phyloP scores from a whole-genome alignment of 1,140 invertebrate genomes.

The Drosophila mojavensis region DNA sequence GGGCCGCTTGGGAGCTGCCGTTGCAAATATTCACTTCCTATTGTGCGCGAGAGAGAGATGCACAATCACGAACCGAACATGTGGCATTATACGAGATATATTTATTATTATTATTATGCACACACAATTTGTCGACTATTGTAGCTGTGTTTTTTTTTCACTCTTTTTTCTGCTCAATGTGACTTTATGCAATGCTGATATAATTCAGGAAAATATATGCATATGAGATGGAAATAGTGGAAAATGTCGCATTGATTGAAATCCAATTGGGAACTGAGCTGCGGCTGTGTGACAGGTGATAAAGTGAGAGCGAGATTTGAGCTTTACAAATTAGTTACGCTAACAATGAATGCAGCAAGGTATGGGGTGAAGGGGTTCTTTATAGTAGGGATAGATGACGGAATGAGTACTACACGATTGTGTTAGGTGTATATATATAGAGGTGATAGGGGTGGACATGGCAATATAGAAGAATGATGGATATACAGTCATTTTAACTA shows the following conservation, averaged over 20 bases:
- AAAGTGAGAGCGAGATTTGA: not conserved
- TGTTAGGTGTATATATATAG: too few relatives aligned
- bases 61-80: conserved; percentile 56
- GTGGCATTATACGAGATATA: conserved; percentile 45
- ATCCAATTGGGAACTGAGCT: not conserved
- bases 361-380: not conserved
- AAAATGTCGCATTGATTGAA: conserved; percentile 27
- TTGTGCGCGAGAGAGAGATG: conserved; percentile 19
- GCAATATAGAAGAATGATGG: too few relatives aligned
- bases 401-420: too few relatives aligned
- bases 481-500: too few relatives aligned
- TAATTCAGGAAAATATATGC: conserved; percentile 29
- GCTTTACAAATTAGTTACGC: not conserved
- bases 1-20: conserved; percentile 62
- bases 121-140: conserved; percentile 63
- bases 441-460: too few relatives aligned
- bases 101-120: conserved; percentile 23
- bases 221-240: conserved; percentile 9
- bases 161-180: conserved; percentile 12
- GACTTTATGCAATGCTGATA: conserved; percentile 66
- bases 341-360: not conserved
- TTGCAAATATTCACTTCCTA: conserved; percentile 63
- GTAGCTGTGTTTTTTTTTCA: conserved; percentile 20
- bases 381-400: too few relatives aligned
- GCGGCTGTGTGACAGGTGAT: conserved; percentile 3